Base-by-base conservation (phyloP, 2,797 vertebrate species). In the Eleutherodactylus coqui region DNA sequence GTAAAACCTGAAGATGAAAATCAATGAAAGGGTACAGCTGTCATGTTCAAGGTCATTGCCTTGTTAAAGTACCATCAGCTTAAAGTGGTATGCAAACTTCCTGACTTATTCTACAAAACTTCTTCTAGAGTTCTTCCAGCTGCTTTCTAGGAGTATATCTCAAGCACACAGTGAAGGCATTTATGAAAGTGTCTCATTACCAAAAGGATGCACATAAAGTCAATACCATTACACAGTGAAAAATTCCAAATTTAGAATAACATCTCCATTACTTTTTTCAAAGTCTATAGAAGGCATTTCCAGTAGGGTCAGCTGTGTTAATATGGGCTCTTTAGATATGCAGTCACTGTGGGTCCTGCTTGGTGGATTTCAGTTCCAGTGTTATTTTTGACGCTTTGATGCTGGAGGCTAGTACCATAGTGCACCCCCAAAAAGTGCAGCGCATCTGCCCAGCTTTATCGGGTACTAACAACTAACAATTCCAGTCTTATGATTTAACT, bases 101-200 rank as follows among this genome's bases (percentile, higher is more conserved):
- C 21, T 72, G 38, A 43, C 60, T 32, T 16, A 32, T 70, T 70
- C 70, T 69, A 27, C 45, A 45, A 27, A 73, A 45, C 14, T 73
- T 45, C 41, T 45, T 24, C 38, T 73, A 24, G 13, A 73, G 70
- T 27, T 73, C 41, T 45, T 27, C n/a, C 41, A 73, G 70, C 70
- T 73, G 70, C 70, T 73, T 73, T 73, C 70, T 73, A 73, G 11
- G 70, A 73, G 1, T 27, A 14, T 73, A 21, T 43, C 36, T 14
- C 6, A 11, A n/a, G n/a, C 24, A 19, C 32, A 34, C 16, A 43
- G 41, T 27, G 41, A 45, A 24, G n/a, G n/a, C 70, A 73, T 73
- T 4, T 45, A 43, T 27, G 41, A 45, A 45, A 45, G 38, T 45
- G 24, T 73, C 41, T 7, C 16, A 7, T 73, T 73, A 73, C 70